Evolutionary conservation across 2,888 invertebrate genomes (phyloP), one percentile per base, ranked within the genome.

Genomic region (Chironomus tentans): DNA sequence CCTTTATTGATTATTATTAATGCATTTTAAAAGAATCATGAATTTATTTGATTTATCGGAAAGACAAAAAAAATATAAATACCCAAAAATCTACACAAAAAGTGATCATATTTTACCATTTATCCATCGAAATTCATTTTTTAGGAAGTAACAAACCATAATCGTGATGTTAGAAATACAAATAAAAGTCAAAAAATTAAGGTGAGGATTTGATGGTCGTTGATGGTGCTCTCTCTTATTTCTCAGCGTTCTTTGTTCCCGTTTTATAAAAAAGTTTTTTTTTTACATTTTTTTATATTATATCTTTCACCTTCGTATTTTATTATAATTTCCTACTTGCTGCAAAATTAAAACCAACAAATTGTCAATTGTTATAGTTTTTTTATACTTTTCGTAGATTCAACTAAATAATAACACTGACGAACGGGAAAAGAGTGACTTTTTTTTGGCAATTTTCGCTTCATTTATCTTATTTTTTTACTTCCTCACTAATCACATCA

Each of bases 181-280:
- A 76, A 76, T 76, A 76, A 76, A 22, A 76, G 13, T 76, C 76
- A 56, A 69, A 38, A 38, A 38, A 50, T 69, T 76, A 76, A 76
- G 76, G 76, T 76, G 76, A 76, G 76, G 65, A 71, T 22, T 24
- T 69, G 28, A 28, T 47, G 70, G 70, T 71, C 22, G 21, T 22
- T 24, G 24, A 65, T 21, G 65, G 12, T 24, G 18, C 65, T 65
- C 13, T 65, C 13, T 10, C 13, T 65, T 65, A 24, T 24, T 21
- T 24, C 22, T 65, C 65, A 24, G 21, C 65, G 22, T 65, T 65
- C 65, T 65, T 65, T 56, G 56, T 56, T 13, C 65, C 65, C 13
- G 13, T 21, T 13, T 65, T 21, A 24, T 24, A 13, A 65, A 24
- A 22, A 13, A 13, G 4, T 65, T 12, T 10, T 38, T 38, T 10